phyloP scores from a whole-genome alignment of 2,113 vertebrate species.

The Otus sunia region DNA sequence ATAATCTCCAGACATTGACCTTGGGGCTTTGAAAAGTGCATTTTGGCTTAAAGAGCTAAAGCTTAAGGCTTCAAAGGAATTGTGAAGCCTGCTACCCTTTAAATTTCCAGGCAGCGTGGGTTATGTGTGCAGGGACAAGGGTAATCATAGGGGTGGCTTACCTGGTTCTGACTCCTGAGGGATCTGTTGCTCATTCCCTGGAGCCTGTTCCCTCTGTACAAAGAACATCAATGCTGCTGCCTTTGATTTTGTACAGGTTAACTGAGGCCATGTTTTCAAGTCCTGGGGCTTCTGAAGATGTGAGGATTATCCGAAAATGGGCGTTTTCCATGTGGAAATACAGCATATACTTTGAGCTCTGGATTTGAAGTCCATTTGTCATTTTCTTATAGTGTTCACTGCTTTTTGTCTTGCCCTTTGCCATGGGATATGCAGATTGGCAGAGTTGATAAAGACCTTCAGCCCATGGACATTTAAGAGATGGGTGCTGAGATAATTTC shows the following conservation, averaged over 20 bases:
- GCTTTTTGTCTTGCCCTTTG: not conserved
- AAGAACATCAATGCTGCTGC: not conserved
- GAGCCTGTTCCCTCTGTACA: not conserved
- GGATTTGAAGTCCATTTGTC: not conserved
- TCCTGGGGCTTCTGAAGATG: not conserved
- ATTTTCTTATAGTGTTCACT: not conserved
- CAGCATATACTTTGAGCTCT: not conserved
- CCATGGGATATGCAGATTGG: not conserved
- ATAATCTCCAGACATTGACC: slow-evolving; percentile 35
- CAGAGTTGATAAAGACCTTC: not conserved
- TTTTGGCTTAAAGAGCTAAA: slow-evolving; percentile 34
- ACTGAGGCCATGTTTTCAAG: not conserved
- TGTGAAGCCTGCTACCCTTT: not conserved
- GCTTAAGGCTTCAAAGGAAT: not conserved
- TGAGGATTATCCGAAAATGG: not conserved
- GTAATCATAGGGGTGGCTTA: not conserved
- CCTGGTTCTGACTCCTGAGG: not conserved
- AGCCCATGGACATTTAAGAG: not conserved
- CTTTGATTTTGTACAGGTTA: not conserved
- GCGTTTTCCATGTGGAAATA: not conserved
- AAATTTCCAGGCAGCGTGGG: not conserved
- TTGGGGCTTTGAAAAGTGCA: not conserved
- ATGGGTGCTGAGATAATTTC: not conserved
- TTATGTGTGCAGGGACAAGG: not conserved
- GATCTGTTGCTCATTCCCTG: not conserved